Evolutionary conservation across 2,113 vertebrate species (phyloP).

Genomic region (Seriola quinqueradiata): DNA sequence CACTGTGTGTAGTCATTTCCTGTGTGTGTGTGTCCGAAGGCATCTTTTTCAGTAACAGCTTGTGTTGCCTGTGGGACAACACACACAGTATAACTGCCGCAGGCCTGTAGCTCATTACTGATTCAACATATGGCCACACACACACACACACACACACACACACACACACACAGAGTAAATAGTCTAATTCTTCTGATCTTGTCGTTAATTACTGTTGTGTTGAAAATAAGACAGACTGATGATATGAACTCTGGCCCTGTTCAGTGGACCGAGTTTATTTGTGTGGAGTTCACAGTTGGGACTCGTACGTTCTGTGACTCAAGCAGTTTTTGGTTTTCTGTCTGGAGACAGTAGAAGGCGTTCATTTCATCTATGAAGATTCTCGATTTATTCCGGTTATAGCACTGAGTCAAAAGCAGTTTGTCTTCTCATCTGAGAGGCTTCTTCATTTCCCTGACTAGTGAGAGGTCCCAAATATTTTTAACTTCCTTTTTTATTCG

Average conservation of each 20-base stretch:
- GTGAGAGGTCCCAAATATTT: neutral
- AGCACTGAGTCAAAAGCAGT: neutral
- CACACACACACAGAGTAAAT: slow-evolving; percentile 28
- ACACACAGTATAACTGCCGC: slow-evolving; percentile 47
- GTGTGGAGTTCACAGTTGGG: slow-evolving; percentile 42
- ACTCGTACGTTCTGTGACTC: neutral
- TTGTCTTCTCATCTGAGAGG: neutral
- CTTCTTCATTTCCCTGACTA: neutral
- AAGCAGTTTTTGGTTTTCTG: neutral
- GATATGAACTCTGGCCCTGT: slow-evolving; percentile 56
- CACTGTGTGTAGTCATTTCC: slow-evolving; percentile 3
- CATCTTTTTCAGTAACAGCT: slow-evolving; percentile 67
- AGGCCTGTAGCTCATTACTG: slow-evolving; percentile 70
- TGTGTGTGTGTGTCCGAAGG: slow-evolving; percentile 45
- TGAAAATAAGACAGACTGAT: slow-evolving; percentile 42
- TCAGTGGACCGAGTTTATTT: slow-evolving; percentile 58
- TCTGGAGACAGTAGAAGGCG: neutral
- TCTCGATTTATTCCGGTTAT: neutral
- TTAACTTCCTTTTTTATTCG: neutral
- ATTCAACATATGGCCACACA: slow-evolving; percentile 67
- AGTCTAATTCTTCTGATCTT: slow-evolving; percentile 36
- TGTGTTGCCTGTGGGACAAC: slow-evolving; percentile 76
- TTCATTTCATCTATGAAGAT: neutral
- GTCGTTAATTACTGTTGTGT: slow-evolving; percentile 49
- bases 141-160: neutral